Evolutionary conservation across 23 tunicate genomes (phyloP).

Genomic region (Ciona savignyi): DNA sequence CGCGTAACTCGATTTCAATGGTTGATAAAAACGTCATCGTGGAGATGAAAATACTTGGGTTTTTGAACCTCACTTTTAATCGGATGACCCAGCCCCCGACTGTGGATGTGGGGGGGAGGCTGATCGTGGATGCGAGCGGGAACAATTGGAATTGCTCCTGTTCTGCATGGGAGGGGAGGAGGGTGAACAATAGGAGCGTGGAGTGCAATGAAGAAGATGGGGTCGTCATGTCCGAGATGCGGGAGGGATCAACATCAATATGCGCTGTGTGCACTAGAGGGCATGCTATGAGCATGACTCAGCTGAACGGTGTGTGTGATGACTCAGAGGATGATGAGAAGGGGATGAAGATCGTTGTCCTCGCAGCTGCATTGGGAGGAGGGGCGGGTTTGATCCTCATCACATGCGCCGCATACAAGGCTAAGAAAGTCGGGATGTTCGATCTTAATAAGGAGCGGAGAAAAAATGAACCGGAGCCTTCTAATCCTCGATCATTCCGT

Average conservation of each 20-base stretch:
- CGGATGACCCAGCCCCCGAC: background rate
- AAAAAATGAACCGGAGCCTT: background rate
- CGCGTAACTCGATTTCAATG: slow-evolving; percentile 2
- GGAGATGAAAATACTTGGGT: background rate
- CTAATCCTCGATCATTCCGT: background rate
- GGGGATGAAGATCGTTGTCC: background rate
- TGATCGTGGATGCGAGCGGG: background rate
- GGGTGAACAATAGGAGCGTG: background rate
- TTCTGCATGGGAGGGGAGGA: background rate
- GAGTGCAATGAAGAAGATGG: background rate
- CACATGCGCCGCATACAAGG: background rate
- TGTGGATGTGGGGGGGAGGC: background rate
- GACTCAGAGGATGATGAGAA: background rate
- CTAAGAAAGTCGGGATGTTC: slow-evolving; percentile 1
- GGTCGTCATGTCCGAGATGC: background rate
- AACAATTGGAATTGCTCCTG: slow-evolving; percentile 3
- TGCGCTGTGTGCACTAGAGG: slow-evolving; percentile 3
- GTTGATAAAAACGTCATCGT: background rate
- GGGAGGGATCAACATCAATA: background rate
- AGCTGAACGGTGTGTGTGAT: background rate
- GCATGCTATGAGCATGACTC: background rate
- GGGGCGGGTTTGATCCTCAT: background rate
- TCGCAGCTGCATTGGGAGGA: background rate
- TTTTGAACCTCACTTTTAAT: slow-evolving; percentile 8
- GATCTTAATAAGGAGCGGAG: background rate